Conservation (phyloP, 2,113 vertebrate genomes). For the Climacteris rufus region DNA sequence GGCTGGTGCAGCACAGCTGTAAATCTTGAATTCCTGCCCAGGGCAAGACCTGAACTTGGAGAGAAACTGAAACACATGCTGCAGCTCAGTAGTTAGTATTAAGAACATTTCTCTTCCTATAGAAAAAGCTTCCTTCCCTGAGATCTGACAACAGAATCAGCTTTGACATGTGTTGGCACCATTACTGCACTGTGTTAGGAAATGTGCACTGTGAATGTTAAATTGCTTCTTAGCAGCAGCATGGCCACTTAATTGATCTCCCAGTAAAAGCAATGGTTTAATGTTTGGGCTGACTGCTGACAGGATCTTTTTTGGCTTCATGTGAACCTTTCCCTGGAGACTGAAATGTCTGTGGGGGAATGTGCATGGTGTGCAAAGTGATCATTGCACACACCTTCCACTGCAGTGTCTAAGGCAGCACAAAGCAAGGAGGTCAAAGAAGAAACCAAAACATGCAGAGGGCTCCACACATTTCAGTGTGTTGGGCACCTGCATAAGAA, state of each 20-base stretch:
- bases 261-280: not conserved
- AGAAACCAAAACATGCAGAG: not conserved
- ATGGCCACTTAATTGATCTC: not conserved
- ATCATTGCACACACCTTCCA: not conserved
- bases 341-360: not conserved
- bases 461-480: not conserved
- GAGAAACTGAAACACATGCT: not conserved
- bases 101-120: not conserved
- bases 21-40: constrained; percentile 14
- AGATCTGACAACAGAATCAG: not conserved
- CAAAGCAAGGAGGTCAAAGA: not conserved
- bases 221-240: not conserved
- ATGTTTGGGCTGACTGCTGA: not conserved
- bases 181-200: not conserved
- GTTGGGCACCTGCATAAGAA: not conserved
- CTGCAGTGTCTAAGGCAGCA: not conserved
- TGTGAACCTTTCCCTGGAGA: not conserved
- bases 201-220: not conserved
- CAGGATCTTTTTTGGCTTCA: not conserved
- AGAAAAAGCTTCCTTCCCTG: not conserved
- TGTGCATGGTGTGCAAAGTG: not conserved
- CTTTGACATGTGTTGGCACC: not conserved
- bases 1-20: not conserved
- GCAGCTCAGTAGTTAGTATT: not conserved
- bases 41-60: not conserved